These are phyloP conservation scores for Drosophila pseudoobscura DNA, from an alignment of 1,140 invertebrate genomes.

Conservation along the genomic window DNA sequence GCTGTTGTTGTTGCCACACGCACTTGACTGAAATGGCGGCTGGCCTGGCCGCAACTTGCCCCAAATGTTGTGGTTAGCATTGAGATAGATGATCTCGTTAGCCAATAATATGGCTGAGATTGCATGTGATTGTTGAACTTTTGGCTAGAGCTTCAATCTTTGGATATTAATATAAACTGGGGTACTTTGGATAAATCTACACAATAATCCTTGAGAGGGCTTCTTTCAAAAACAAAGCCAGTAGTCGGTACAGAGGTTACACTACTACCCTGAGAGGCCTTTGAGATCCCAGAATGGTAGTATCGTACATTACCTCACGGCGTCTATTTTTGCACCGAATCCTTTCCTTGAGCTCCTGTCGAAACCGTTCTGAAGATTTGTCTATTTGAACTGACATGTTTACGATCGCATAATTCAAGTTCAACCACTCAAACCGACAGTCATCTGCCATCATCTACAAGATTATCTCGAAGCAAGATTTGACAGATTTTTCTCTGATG, in stretches of 20 bases:
- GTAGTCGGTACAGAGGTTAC: too few species aligned
- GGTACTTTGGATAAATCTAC: too few species aligned
- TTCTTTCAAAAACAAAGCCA: too few species aligned
- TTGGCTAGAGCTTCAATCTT: neutral
- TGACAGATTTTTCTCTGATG: slow-evolving; percentile 1
- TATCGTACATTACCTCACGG: too few species aligned
- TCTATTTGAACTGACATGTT: neutral
- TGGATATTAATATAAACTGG: too few species aligned
- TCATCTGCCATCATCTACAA: slow-evolving; percentile 23
- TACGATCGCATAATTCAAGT: slow-evolving; percentile 9
- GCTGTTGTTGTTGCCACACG: slow-evolving; percentile 38
- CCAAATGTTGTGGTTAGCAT: slow-evolving; percentile 58
- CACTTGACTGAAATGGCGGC: slow-evolving; percentile 36
- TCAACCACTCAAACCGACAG: slow-evolving; percentile 8
- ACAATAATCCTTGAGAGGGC: too few species aligned
- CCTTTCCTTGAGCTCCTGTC: neutral
- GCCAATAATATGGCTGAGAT: slow-evolving; percentile 31
- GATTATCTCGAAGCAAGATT: slow-evolving; percentile 8
- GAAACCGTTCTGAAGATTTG: too few species aligned
- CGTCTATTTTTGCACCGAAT: neutral
- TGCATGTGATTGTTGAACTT: slow-evolving; percentile 32
- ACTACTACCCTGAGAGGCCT: too few species aligned
- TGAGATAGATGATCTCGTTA: slow-evolving; percentile 53
- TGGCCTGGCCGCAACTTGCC: slow-evolving; percentile 25
- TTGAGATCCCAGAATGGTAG: too few species aligned